Base-by-base conservation (phyloP, 1,140 invertebrate genomes). In the Dufourea novaeangliae region DNA sequence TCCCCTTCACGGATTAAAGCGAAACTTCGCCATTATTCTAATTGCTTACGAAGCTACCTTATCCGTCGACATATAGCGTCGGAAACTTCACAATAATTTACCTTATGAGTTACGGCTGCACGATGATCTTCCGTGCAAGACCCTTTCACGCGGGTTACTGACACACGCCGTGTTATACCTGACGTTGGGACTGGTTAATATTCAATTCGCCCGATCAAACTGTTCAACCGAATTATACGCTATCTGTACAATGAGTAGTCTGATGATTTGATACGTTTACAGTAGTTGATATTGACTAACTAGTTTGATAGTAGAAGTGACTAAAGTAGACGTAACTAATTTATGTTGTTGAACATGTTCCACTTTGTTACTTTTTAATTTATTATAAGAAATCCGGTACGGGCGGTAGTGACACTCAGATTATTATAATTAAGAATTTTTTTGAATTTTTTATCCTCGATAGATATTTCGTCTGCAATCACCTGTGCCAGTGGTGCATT, bases 21-120 rank as follows among this genome's bases (percentile, higher is more conserved):
- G 34, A 52, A 88, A 88, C 86, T 88, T 88, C 77, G 77, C 81
- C 84, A 86, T 87, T 85, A 83, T 85, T 83, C 76, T 87, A 83
- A 88, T 88, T 88, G 82, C 76, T 69, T 75, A 46, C 54, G 73
- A 69, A 70, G 70, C 70, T 83, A 71, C 50, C 63, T 82, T 78
- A 83, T 82, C 73, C 78, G 75, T 82, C 71, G 70, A 81, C 50
- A 74, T 67, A 54, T 52, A 59, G 57, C 56, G 56, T 73, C 70
- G 68, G 20, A 50, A 79, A 85, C 79, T 85, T 56, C 44, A 34
- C 79, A 56, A 66, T 68, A 76, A 80, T 77, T 85, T 85, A 57
- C 34, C 70, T 75, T 79, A 83, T 69, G 71, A 72, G 62, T 73
- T 69, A 50, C 71, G 52, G 46, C 75, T 54, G 41, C 82, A 54